Percentiles rank a stretch among this genome's conserved stretches.
Evolutionary conservation across 2,888 invertebrate genomes (phyloP).

Genomic region (Phaonia tiefii): DNA sequence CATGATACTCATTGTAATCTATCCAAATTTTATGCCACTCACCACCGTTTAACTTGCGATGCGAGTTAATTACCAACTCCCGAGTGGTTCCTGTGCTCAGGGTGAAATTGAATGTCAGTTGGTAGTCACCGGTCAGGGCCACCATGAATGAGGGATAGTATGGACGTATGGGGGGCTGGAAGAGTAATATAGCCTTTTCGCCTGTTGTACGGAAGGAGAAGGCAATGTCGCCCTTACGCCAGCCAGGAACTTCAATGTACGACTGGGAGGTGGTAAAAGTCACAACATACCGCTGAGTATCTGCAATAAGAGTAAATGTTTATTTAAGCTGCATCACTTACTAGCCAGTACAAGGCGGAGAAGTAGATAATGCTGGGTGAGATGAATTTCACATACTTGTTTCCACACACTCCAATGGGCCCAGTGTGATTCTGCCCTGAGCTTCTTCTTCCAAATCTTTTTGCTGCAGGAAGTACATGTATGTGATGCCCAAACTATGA

Average conservation of each 20-base stretch:
- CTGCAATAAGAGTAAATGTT: constrained; percentile 80
- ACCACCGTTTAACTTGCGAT: constrained; percentile 91
- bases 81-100: constrained; percentile 91
- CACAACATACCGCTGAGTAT: constrained; percentile 95
- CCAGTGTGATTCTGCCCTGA: constrained; percentile 92
- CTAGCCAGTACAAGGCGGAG: not conserved
- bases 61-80: constrained; percentile 91
- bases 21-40: constrained; percentile 99
- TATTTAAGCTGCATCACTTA: constrained; percentile 8
- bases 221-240: constrained; percentile 95
- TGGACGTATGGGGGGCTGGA: constrained; percentile 93
- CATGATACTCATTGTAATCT: constrained; percentile 96
- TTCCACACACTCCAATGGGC: constrained; percentile 95
- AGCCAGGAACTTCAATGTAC: constrained; percentile 95
- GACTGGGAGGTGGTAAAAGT: constrained; percentile 96
- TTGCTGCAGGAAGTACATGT: constrained; percentile 94
- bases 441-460: constrained; percentile 91
- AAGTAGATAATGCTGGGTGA: not conserved
- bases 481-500: constrained; percentile 92
- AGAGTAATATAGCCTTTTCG: constrained; percentile 92
- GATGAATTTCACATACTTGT: constrained; percentile 86
- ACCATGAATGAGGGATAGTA: constrained; percentile 96
- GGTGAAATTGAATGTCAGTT: constrained; percentile 93
- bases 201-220: constrained; percentile 96
- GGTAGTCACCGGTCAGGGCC: constrained; percentile 92